phyloP scores from a whole-genome alignment of 2,113 vertebrate genomes.

The Perca fluviatilis region DNA sequence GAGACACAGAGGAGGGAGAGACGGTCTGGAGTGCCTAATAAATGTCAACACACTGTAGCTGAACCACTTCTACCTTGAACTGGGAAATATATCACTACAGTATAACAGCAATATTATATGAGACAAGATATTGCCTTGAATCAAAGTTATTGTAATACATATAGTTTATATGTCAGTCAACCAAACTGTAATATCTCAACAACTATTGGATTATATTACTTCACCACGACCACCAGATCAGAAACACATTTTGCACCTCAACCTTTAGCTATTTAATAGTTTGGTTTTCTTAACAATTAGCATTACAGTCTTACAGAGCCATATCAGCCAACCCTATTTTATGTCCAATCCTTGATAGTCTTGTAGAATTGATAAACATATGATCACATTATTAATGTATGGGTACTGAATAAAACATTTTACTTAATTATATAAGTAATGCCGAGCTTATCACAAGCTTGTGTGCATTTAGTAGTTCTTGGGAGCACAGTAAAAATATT shows the following conservation, averaged over 20 bases:
- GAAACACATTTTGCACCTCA: background rate
- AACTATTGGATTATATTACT: background rate
- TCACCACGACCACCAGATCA: background rate
- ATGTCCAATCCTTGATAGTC: background rate
- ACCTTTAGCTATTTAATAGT: background rate
- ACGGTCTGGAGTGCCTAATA: slow-evolving; percentile 6
- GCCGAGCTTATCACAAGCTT: background rate
- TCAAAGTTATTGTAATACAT: background rate
- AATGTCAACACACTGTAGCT: background rate
- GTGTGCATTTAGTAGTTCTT: background rate
- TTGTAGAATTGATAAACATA: background rate
- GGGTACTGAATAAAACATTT: background rate
- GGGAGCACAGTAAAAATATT: background rate
- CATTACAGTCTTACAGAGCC: background rate
- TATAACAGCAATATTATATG: background rate
- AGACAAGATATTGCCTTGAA: slow-evolving; percentile 14
- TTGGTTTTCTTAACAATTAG: background rate
- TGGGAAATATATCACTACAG: background rate
- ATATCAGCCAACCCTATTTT: background rate
- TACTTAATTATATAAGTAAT: background rate
- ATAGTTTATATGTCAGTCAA: background rate
- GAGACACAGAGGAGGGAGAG: slow-evolving; percentile 12
- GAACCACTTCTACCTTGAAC: background rate
- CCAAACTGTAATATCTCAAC: too few relatives aligned
- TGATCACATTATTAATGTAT: background rate